Evolutionary conservation across 2,113 vertebrate species (phyloP).

Genomic region (Corythornis vintsioides): DNA sequence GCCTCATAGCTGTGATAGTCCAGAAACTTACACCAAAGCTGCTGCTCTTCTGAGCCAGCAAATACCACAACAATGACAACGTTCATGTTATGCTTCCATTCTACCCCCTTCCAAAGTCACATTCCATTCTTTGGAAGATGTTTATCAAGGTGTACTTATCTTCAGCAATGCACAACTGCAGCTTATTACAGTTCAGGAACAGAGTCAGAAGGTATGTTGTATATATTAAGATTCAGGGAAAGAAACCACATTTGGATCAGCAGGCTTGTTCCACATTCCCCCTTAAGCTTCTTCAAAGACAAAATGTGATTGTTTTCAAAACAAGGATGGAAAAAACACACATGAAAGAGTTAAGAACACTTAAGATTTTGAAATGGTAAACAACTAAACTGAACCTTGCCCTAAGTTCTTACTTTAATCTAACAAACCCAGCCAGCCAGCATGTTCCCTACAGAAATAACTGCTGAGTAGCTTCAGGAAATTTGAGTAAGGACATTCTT

Average conservation of each 20-base stretch:
- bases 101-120: neutral
- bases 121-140: neutral
- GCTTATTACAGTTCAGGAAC: neutral
- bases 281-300: slow-evolving; percentile 47
- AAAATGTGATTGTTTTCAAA: slow-evolving; percentile 51
- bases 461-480: slow-evolving; percentile 70
- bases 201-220: neutral
- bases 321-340: slow-evolving; percentile 49
- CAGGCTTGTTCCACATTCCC: neutral
- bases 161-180: neutral
- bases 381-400: slow-evolving; percentile 68
- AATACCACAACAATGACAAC: neutral
- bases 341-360: slow-evolving; percentile 69
- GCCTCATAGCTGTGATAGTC: rapidly evolving
- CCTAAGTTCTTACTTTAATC: slow-evolving; percentile 68
- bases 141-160: neutral
- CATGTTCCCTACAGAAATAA: slow-evolving; percentile 62
- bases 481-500: slow-evolving; percentile 70
- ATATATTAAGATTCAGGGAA: neutral
- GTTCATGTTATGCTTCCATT: neutral
- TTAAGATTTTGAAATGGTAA: slow-evolving; percentile 64
- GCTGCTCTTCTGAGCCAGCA: neutral
- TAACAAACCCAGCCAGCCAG: slow-evolving; percentile 41
- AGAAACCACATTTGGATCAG: neutral
- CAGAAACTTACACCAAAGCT: neutral